A percentile compares a stretch with the other conserved stretches of the same genome.
Conservation (phyloP, 2,888 invertebrate genomes). For the Callyntrura guangdongensis region DNA sequence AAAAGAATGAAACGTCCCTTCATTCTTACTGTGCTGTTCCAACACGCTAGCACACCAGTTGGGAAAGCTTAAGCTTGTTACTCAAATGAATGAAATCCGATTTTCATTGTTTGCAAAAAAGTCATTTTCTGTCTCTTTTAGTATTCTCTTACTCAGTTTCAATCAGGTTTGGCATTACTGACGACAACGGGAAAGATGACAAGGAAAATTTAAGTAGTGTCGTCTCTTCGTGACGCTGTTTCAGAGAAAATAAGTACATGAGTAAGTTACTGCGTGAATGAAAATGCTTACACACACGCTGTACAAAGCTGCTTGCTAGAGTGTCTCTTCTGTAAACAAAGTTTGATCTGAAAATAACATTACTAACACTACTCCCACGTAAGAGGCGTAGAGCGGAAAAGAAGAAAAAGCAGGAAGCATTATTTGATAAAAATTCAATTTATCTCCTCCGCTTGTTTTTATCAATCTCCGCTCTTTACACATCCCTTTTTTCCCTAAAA, state of each 20-base stretch:
- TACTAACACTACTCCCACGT: neutral
- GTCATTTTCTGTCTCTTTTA: constrained; percentile 62
- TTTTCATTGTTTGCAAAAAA: constrained; percentile 75
- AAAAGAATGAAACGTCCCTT: neutral
- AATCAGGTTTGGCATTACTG: constrained; percentile 46
- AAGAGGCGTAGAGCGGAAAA: neutral
- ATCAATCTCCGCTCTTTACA: neutral
- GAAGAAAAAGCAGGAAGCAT: constrained; percentile 8
- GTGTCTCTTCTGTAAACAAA: constrained; percentile 18
- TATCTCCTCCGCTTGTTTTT: constrained; percentile 12
- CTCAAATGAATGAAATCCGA: constrained; percentile 71
- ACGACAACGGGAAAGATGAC: constrained; percentile 16
- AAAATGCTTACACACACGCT: neutral
- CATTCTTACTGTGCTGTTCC: constrained; percentile 9
- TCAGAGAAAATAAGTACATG: neutral
- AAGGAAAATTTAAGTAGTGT: neutral
- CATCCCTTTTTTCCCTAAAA: neutral
- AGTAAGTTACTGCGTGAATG: too few relatives aligned
- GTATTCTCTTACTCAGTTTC: constrained; percentile 43
- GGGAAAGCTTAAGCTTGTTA: constrained; percentile 68
- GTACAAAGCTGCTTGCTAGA: neutral
- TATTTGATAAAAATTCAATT: constrained; percentile 60
- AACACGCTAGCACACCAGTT: neutral
- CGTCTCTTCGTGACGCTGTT: neutral
- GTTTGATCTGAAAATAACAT: neutral